Percentiles rank a stretch among this genome's conserved stretches.
phyloP scores from a whole-genome alignment of 2,888 invertebrate species.

The Dioctria linearis region DNA sequence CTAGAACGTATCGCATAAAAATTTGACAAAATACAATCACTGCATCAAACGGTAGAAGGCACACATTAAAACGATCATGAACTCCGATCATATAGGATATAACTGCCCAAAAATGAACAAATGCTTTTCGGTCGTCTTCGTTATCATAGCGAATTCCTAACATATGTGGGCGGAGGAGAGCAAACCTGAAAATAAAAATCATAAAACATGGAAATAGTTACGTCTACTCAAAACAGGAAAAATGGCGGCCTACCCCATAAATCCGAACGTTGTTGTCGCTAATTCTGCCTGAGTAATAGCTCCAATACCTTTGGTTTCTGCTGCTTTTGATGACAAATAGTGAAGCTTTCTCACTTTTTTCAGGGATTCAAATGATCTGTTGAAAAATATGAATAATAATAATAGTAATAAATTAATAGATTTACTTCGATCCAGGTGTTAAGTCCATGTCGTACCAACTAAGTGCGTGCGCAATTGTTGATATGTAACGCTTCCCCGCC shows the following conservation, averaged over 20 bases:
- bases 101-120: constrained; percentile 85
- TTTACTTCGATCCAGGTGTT: constrained; percentile 75
- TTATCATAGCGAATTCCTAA: constrained; percentile 76
- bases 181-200: constrained; percentile 65
- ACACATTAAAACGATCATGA: constrained; percentile 72
- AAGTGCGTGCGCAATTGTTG: constrained; percentile 80
- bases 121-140: constrained; percentile 79
- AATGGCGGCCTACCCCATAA: constrained; percentile 74
- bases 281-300: constrained; percentile 82
- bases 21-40: constrained; percentile 56
- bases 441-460: constrained; percentile 83
- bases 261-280: constrained; percentile 85
- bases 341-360: constrained; percentile 77
- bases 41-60: constrained; percentile 55
- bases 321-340: constrained; percentile 73
- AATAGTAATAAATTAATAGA: no score
- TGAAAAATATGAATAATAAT: no score
- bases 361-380: constrained; percentile 77
- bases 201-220: neutral
- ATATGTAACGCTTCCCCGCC: constrained; percentile 81
- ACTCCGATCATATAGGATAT: constrained; percentile 84
- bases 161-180: constrained; percentile 74
- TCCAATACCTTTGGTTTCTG: constrained; percentile 71
- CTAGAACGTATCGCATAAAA: constrained; percentile 58
- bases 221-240: neutral